Evolutionary conservation across 2,113 vertebrate genomes (phyloP).

Genomic region (Puffinus mauretanicus): DNA sequence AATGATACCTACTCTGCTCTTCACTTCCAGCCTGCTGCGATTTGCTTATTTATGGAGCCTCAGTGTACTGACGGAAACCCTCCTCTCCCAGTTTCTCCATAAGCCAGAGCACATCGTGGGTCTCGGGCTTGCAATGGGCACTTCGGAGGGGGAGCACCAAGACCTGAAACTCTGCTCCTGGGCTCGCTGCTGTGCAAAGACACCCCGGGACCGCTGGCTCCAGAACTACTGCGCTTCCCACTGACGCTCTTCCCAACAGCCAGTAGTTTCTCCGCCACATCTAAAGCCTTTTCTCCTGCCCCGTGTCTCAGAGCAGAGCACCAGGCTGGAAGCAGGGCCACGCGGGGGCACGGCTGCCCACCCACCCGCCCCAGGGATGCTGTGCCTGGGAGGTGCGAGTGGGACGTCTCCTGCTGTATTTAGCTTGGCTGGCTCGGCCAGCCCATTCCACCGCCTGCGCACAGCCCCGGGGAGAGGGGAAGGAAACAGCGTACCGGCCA

Average conservation of each 20-base stretch:
- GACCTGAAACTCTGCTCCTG: background rate
- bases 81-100: background rate
- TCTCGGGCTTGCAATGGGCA: background rate
- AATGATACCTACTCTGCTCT: conserved; percentile 11
- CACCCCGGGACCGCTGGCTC: rapidly evolving
- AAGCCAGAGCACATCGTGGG: background rate
- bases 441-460: background rate
- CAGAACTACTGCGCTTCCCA: background rate
- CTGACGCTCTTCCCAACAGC: background rate
- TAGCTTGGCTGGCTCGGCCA: background rate
- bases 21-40: background rate
- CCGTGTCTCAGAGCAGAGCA: rapidly evolving
- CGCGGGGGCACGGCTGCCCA: background rate
- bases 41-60: conserved; percentile 37
- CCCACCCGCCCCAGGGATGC: rapidly evolving
- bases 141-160: background rate
- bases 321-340: background rate
- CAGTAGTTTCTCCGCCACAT: background rate
- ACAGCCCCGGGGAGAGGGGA: background rate
- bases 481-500: background rate
- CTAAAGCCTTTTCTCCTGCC: background rate
- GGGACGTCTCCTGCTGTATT: background rate
- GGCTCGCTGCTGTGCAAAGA: background rate
- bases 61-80: background rate
- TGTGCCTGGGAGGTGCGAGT: background rate